phyloP scores from a whole-genome alignment of 2,888 invertebrate genomes.

The Aleiodes leptofemur region DNA sequence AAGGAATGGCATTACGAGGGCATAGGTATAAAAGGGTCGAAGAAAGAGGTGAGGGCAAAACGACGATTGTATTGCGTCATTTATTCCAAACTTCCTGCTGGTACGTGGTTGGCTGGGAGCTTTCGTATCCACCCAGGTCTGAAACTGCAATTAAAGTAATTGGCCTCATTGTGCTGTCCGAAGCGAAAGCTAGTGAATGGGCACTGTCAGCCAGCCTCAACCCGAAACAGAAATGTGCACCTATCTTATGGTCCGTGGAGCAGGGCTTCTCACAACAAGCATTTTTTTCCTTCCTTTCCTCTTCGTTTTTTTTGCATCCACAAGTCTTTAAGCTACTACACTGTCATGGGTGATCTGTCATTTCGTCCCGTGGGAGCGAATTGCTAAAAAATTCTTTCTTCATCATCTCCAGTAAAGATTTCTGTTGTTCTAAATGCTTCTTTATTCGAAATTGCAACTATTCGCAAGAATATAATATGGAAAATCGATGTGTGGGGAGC shows the following conservation, averaged over 20 bases:
- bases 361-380: constrained; percentile 39
- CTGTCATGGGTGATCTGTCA: constrained; percentile 10
- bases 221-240: constrained; percentile 55
- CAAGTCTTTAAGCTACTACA: constrained; percentile 46
- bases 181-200: constrained; percentile 66
- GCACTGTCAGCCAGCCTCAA: constrained; percentile 64
- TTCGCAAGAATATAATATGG: no score
- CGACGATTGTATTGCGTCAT: constrained; percentile 66
- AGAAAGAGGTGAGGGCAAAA: constrained; percentile 58
- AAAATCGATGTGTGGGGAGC: no score
- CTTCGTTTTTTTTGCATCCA: constrained; percentile 16
- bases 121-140: constrained; percentile 65
- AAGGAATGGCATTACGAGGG: constrained; percentile 60
- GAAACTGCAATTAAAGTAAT: constrained; percentile 70
- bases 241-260: constrained; percentile 56
- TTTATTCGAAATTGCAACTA: no score
- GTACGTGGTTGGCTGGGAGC: constrained; percentile 63
- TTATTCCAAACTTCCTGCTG: constrained; percentile 68
- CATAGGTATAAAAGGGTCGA: not conserved
- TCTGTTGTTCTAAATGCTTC: no score
- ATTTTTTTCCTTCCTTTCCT: constrained; percentile 41
- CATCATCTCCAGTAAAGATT: no score
- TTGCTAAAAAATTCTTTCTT: constrained; percentile 12
- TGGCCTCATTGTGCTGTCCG: constrained; percentile 71
- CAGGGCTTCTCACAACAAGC: constrained; percentile 53